Base-by-base conservation (phyloP, 2,888 invertebrate genomes). In the Lithophane semibrunnea region DNA sequence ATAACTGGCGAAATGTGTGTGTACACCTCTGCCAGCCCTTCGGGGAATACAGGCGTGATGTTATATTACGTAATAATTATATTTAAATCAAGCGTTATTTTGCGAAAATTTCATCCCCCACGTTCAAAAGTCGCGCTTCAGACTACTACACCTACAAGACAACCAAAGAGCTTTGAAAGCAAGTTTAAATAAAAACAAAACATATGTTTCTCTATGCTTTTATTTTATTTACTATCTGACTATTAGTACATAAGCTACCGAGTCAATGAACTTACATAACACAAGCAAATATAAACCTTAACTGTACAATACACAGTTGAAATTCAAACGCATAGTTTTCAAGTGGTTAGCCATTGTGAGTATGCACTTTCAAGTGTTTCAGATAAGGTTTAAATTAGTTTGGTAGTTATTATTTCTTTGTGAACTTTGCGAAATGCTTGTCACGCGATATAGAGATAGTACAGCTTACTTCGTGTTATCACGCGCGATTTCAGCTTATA, bases 201-300 rank as follows among this genome's bases (percentile, higher is more conserved):
- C 75, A 68, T 69, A 29, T 54, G 58, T 60, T 47, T 52, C 16
- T 54, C 44, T 0, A 56, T 37, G 24, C 3, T 79, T 79, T 68
- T 9, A 49, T 77, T 69, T 56, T 76, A 79, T 75, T 75, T 64
- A 61, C 49, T 47, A 16, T 63, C 56, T 12, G 4, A 42, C 44
- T 37, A 56, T 49, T 21, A 67, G 21, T 12, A 69, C 13, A 60
- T 58, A 56, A 80, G 65, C 42, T 16, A 44, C 13, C 13, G 0
- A 80, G 80, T 80, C 80, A 80, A 80, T 76, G 80, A 80, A 80
- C 80, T 80, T 24, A 44, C 13, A 42, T 2, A 13, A 18, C 16
- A 49, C 76, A 58, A 56, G 9, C 24, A 0, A 80, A 58, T 9
- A 70, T 21, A 16, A 49, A 52, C 76, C 47, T 21, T 24, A 0